Evolutionary conservation across 2,888 invertebrate species (phyloP).

Genomic region (Eupithecia abbreviata): DNA sequence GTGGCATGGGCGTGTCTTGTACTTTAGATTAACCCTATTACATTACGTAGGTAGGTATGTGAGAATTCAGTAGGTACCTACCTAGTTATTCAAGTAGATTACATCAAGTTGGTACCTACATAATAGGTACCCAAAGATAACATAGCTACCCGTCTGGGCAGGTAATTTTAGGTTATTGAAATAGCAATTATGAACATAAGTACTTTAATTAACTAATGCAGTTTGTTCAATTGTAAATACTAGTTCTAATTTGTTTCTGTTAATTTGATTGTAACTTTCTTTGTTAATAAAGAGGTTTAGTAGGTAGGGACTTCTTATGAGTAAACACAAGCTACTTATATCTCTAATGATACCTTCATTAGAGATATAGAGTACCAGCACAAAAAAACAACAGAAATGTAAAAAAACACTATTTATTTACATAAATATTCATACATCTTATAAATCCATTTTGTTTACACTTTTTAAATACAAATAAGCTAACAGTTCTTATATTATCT

Average conservation of each 20-base stretch:
- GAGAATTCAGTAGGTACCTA: background rate
- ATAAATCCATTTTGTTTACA: conserved; percentile 24
- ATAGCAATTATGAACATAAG: background rate
- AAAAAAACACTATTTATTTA: conserved; percentile 37
- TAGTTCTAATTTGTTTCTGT: too few relatives aligned
- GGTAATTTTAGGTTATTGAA: background rate
- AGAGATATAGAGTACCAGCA: background rate
- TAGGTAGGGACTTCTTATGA: background rate
- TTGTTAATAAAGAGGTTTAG: too few relatives aligned
- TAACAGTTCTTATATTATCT: background rate
- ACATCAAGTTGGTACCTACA: background rate
- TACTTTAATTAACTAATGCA: too few relatives aligned
- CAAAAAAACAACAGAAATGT: background rate
- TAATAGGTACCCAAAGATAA: background rate
- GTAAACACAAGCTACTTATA: background rate
- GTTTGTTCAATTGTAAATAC: too few relatives aligned
- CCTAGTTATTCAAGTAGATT: too few relatives aligned
- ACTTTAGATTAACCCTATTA: background rate
- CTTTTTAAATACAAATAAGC: background rate
- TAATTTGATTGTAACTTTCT: too few relatives aligned
- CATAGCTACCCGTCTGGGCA: background rate
- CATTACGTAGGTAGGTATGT: too few relatives aligned
- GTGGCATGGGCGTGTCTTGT: background rate
- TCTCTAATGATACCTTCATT: too few relatives aligned
- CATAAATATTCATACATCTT: conserved; percentile 35